A percentile compares a stretch with the other conserved stretches of the same genome.
Evolutionary conservation across 2,113 vertebrate species (phyloP).

Genomic region (Rhabdomys dilectus): DNA sequence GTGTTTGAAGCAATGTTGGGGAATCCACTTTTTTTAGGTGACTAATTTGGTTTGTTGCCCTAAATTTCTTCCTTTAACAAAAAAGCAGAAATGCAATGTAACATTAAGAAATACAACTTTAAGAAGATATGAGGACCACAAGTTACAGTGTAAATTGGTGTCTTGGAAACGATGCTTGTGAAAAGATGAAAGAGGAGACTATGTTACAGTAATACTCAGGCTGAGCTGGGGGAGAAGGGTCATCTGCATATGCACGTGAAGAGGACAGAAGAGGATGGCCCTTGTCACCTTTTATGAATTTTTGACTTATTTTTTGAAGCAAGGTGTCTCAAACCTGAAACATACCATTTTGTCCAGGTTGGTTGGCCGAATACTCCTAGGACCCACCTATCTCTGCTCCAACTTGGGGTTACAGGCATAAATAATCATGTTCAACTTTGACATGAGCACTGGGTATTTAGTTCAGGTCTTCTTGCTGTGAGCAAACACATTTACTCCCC

Average conservation of each 20-base stretch:
- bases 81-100: background rate
- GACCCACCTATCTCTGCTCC: background rate
- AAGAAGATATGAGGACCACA: background rate
- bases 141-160: background rate
- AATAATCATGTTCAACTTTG: background rate
- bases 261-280: background rate
- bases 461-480: background rate
- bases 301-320: background rate
- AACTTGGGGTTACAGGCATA: background rate
- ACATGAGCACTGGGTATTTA: background rate
- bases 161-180: background rate
- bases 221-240: rapidly evolving
- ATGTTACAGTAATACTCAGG: background rate
- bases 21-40: background rate
- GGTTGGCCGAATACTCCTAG: background rate
- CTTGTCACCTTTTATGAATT: background rate
- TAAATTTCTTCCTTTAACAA: conserved; percentile 13
- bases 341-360: background rate
- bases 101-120: background rate
- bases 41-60: background rate
- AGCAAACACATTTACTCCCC: background rate
- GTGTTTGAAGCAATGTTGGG: background rate
- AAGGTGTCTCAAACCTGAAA: background rate
- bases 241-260: background rate
- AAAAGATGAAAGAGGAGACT: background rate